phyloP scores from a whole-genome alignment of 2,113 vertebrate genomes.

The Chaetops frenatus region DNA sequence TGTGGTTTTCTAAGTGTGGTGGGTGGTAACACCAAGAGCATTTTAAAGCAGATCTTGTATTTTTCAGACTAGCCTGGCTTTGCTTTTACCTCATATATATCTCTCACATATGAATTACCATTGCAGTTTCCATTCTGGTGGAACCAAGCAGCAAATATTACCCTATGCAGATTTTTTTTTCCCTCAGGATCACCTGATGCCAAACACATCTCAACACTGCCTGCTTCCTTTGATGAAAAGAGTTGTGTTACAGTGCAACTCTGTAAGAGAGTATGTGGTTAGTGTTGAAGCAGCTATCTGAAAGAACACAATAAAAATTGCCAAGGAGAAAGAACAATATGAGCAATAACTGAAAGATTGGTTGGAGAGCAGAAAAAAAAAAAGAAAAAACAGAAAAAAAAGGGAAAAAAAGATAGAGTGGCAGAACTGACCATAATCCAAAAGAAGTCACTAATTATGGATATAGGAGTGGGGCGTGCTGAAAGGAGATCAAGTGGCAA shows the following conservation, averaged over 20 bases:
- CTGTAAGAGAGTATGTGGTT: neutral
- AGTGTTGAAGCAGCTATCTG: neutral
- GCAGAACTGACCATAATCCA: neutral
- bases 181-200: neutral
- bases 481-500: neutral
- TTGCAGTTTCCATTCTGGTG: neutral
- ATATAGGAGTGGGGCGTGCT: neutral
- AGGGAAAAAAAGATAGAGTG: neutral
- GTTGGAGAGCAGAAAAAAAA: neutral
- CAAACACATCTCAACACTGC: neutral
- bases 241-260: neutral
- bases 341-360: neutral
- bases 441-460: neutral
- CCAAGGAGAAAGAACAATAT: neutral
- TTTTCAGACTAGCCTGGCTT: neutral
- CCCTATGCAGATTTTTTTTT: neutral
- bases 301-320: neutral
- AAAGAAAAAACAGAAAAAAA: neutral
- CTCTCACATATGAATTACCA: neutral
- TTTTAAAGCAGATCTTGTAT: neutral
- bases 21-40: neutral
- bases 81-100: neutral
- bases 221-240: neutral
- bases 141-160: neutral
- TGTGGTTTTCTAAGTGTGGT: neutral